Base-by-base conservation (phyloP, 1,140 invertebrate species). In the Macrosteles quadrilineatus region DNA sequence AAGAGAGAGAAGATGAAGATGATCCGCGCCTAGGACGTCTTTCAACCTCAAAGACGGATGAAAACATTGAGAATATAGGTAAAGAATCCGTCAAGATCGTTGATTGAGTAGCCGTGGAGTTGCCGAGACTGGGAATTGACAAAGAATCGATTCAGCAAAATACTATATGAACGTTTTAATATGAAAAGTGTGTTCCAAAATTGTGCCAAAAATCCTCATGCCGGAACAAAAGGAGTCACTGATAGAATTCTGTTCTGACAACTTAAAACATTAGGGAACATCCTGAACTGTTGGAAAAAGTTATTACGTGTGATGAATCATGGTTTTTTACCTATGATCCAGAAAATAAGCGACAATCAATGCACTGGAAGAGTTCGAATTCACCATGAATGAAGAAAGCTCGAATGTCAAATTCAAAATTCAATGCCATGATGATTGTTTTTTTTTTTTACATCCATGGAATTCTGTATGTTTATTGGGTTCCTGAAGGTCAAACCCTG, bases 381-480 rank as follows among this genome's bases (percentile, higher is more conserved):
- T 75, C 71, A 14, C 73, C 73, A 73, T 47, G 67, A 47, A 55
- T 47, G 27, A 74, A 76, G 62, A 75, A 70, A 74, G 71, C 71
- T 30, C 50, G 67, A 67, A 70, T 70, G 55, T 47, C 0, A n/a
- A 73, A 72, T 29, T 74, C 70, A 30, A 75, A 71, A 67, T 12
- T 73, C 32, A 74, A 77, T 63, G 72, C 71, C 0, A 71, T 79
- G 70, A 43, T n/a, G n/a, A n/a, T n/a, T n/a, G n/a, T n/a, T n/a
- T n/a, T n/a, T n/a, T n/a, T n/a, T n/a, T n/a, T n/a, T 78, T 69
- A 77, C 27, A 69, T 72, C 55, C 69, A 75, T 59, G 75, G 74
- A 1, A 70, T 78, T 68, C 57, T 80, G 53, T 70, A 77, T 50
- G 69, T 75, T n/a, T n/a, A n/a, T n/a, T n/a, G n/a, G n/a, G n/a